phyloP scores from a whole-genome alignment of 2,888 invertebrate genomes.

The Nomada ferruginata region DNA sequence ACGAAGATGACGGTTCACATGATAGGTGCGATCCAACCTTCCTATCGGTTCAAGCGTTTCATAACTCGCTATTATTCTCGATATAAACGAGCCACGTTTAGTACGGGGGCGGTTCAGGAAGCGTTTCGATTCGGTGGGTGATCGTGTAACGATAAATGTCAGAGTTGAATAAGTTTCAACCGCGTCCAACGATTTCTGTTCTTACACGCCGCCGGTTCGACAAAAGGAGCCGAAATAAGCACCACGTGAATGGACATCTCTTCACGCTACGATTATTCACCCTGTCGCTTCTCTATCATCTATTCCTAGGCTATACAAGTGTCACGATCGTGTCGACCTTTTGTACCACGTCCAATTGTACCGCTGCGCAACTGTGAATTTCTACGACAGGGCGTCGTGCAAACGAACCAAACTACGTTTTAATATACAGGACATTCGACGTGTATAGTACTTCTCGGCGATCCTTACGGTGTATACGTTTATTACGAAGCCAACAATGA shows the following conservation, averaged over 20 bases:
- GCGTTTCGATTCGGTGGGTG: slow-evolving; percentile 37
- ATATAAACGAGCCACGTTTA: slow-evolving; percentile 23
- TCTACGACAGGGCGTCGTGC: not conserved
- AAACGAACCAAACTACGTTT: slow-evolving; percentile 16
- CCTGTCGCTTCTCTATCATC: slow-evolving; percentile 42
- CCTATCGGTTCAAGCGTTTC: slow-evolving; percentile 7
- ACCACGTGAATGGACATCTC: slow-evolving; percentile 24
- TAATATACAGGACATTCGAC: slow-evolving; percentile 28
- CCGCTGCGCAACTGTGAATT: not conserved
- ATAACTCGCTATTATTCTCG: slow-evolving; percentile 17
- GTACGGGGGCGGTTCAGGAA: slow-evolving; percentile 16
- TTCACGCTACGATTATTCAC: slow-evolving; percentile 45
- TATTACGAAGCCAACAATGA: slow-evolving; percentile 35
- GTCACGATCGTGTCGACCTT: slow-evolving; percentile 40
- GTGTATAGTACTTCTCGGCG: not conserved
- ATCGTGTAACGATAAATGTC: slow-evolving; percentile 50
- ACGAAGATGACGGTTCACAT: not conserved
- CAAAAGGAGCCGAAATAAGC: slow-evolving; percentile 43
- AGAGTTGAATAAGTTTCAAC: slow-evolving; percentile 35
- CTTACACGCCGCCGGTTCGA: not conserved
- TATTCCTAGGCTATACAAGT: slow-evolving; percentile 43
- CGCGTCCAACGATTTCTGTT: slow-evolving; percentile 32
- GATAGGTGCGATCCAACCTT: slow-evolving; percentile 9
- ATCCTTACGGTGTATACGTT: slow-evolving; percentile 19
- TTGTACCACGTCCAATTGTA: slow-evolving; percentile 7